These are phyloP conservation scores for Bombus confusus DNA, from an alignment of 1,140 invertebrate genomes.

Conservation along the genomic window DNA sequence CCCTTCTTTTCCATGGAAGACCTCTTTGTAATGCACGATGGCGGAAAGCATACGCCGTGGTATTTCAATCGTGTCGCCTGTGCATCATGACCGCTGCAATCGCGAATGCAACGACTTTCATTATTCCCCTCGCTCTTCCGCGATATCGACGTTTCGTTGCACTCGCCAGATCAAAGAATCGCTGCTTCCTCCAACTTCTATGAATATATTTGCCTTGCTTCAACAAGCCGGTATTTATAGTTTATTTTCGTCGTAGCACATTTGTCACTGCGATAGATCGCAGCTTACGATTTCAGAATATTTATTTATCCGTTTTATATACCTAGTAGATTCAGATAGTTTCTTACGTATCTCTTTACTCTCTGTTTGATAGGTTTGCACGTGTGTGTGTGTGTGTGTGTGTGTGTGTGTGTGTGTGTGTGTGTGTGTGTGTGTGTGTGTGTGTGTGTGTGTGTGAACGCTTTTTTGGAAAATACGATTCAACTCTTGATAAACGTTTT, in stretches of 20 bases:
- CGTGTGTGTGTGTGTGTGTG: too few relatives aligned
- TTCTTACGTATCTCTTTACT: background rate
- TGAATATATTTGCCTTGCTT: background rate
- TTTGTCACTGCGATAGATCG: background rate
- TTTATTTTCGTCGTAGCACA: background rate
- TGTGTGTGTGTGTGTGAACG: too few relatives aligned
- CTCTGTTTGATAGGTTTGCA: background rate
- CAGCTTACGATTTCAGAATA: background rate
- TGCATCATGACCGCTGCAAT: conserved; percentile 32
- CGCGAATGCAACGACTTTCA: conserved; percentile 50
- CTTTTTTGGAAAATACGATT: background rate
- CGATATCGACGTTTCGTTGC: conserved; percentile 32
- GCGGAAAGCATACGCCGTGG: conserved; percentile 54
- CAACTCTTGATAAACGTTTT: background rate
- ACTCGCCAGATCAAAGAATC: conserved; percentile 26
- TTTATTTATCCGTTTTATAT: background rate
- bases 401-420: too few relatives aligned
- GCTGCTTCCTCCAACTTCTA: background rate
- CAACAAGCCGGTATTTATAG: background rate
- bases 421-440: too few relatives aligned
- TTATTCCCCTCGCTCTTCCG: conserved; percentile 38
- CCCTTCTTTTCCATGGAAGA: conserved; percentile 58
- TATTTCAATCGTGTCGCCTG: conserved; percentile 59
- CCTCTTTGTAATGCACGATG: conserved; percentile 60
- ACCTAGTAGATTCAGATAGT: rapidly evolving